These are phyloP conservation scores for Coluber constrictor DNA, from an alignment of 2,797 vertebrate genomes.

Conservation along the genomic window DNA sequence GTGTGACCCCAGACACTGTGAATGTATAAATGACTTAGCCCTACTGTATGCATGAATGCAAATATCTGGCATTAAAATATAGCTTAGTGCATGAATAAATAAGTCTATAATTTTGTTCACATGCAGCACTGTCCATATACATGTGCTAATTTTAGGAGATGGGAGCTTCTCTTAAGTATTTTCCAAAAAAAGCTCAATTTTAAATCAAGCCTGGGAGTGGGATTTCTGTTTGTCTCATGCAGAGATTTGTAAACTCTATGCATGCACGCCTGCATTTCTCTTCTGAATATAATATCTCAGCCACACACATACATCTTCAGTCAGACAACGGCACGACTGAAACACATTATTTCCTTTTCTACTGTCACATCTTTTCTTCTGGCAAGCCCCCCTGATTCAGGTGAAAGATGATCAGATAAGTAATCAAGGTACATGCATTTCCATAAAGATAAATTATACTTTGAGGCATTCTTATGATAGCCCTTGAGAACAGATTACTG, in stretches of 20 bases:
- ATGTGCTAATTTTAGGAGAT: neutral
- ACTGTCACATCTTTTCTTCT: neutral
- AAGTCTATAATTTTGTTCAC: neutral
- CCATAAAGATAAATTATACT: conserved; percentile 12
- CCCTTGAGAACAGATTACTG: neutral
- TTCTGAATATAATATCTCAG: neutral
- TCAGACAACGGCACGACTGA: neutral
- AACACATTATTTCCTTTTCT: neutral
- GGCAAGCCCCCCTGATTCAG: neutral
- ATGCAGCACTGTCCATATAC: neutral
- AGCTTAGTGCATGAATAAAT: neutral
- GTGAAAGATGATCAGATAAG: neutral
- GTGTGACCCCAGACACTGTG: neutral
- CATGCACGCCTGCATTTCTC: neutral
- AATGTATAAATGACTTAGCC: neutral
- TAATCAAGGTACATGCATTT: neutral
- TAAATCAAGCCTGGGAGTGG: neutral
- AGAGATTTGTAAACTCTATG: neutral
- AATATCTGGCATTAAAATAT: neutral
- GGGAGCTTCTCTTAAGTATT: neutral
- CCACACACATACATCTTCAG: neutral
- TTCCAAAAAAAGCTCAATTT: neutral
- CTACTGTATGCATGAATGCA: neutral
- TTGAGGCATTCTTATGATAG: neutral
- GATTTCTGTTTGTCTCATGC: neutral